phyloP scores from a whole-genome alignment of 1,140 invertebrate species.

The Latrodectus geometricus region DNA sequence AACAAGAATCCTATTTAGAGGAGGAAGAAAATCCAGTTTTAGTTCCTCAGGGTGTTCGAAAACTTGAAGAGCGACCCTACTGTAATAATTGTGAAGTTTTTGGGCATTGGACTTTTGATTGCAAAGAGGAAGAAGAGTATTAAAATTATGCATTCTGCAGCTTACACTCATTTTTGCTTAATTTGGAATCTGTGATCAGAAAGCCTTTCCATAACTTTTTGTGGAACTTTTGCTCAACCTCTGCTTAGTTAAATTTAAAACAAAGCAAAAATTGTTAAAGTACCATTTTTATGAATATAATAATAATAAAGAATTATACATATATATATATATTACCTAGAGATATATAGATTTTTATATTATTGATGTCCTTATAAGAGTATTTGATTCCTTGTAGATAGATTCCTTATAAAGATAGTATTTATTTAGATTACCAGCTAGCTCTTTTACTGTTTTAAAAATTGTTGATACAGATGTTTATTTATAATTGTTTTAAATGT shows the following conservation, averaged over 20 bases:
- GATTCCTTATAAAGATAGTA: not conserved
- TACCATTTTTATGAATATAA: too few species aligned
- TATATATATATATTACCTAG: too few species aligned
- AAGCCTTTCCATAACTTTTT: not conserved
- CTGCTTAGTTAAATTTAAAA: too few species aligned
- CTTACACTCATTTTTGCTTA: not conserved
- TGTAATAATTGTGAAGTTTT: constrained; percentile 94
- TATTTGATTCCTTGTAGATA: not conserved
- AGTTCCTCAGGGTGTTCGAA: constrained; percentile 71
- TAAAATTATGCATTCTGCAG: constrained; percentile 68
- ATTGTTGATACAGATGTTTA: constrained; percentile 8
- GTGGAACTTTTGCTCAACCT: too few species aligned
- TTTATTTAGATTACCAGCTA: constrained; percentile 5
- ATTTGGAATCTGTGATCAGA: not conserved
- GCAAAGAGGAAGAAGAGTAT: constrained; percentile 85
- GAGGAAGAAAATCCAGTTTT: constrained; percentile 70
- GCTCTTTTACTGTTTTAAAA: not conserved
- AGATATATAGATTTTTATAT: too few species aligned
- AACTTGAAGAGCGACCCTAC: constrained; percentile 78
- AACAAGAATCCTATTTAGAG: constrained; percentile 78
- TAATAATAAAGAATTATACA: too few species aligned
- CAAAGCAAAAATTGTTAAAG: too few species aligned
- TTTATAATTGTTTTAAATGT: constrained; percentile 6
- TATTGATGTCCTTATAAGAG: too few species aligned
- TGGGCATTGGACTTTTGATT: constrained; percentile 82